Base-by-base conservation (phyloP, 2,888 invertebrate genomes). In the Apodemia mormo region DNA sequence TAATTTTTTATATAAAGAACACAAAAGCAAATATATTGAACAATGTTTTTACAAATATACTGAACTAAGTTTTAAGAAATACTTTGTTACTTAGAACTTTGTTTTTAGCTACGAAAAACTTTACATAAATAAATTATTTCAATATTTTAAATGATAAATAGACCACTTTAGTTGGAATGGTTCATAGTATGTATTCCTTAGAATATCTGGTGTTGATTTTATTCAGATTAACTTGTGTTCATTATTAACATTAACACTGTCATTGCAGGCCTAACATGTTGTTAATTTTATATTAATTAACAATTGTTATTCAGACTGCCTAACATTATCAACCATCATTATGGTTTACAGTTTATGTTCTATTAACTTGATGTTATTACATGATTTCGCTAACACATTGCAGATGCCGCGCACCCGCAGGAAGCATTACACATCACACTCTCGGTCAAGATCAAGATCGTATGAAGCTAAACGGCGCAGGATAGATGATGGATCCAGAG, bases 401-500 rank as follows among this genome's bases (percentile, higher is more conserved):
- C 93, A 97, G 97, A 97, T 97, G 97, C 97, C 97, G 83, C 95
- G 96, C 80, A 96, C 96, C 76, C 95, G 96, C 80, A 96, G 97
- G 94, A 96, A 96, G 92, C 96, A 96, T 86, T 96, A 96, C 83
- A 95, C 95, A 67, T 95, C 95, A 54, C 95, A 93, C 76, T 94
- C 95, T 67, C 86, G 94, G 72, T 95, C 95, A 1, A 89, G 94
- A 61, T 94, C 94, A 12, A 84, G 94, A 71, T 93, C 94, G 0
- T 93, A 94, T 78, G 96, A 95, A 80, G 94, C 95, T 74, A 97
- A 97, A 87, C 94, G 96, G 75, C 94, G 96, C 76, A 95, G 96
- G 77, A 93, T 96, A 65, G 96, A 96, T 75, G 93, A 93, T 40
- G 90, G 87, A 7, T 80, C 88, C 33, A 83, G 88, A 14, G 92